phyloP scores from a whole-genome alignment of 2,797 vertebrate species.

The Enteromius paludinosus region DNA sequence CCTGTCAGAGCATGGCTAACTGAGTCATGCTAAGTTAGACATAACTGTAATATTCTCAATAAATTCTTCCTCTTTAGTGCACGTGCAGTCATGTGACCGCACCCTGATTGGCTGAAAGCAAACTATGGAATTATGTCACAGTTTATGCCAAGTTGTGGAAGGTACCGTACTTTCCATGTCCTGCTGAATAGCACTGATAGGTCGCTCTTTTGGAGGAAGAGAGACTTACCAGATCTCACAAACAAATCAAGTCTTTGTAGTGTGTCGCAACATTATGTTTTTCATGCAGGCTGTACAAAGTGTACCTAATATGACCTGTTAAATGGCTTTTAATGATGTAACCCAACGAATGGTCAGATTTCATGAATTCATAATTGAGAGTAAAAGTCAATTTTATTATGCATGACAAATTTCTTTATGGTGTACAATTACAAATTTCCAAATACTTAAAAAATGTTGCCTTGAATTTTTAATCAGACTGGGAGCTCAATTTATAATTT shows the following conservation, averaged over 20 bases:
- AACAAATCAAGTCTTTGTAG: conserved; percentile 36
- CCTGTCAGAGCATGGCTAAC: background rate
- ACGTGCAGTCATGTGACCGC: conserved; percentile 41
- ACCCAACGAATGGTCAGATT: background rate
- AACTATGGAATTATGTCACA: conserved; percentile 72
- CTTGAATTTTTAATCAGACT: background rate
- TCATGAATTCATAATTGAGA: background rate
- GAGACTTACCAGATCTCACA: conserved; percentile 45
- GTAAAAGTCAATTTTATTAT: background rate
- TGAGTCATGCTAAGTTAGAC: conserved; percentile 16
- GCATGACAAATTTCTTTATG: background rate
- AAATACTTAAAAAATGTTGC: background rate
- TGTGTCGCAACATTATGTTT: background rate
- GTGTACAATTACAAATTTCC: background rate
- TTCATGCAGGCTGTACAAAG: background rate
- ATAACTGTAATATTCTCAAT: background rate
- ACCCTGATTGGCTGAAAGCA: conserved; percentile 46
- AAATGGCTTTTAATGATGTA: background rate
- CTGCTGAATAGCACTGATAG: conserved; percentile 63
- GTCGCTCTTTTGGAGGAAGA: conserved; percentile 52
- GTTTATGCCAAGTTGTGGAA: conserved; percentile 73
- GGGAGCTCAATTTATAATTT: background rate
- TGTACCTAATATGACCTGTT: background rate
- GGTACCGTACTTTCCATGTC: conserved; percentile 75
- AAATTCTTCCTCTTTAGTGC: conserved; percentile 20